Conservation (phyloP, 2,888 invertebrate genomes). For the Phorcus lineatus region DNA sequence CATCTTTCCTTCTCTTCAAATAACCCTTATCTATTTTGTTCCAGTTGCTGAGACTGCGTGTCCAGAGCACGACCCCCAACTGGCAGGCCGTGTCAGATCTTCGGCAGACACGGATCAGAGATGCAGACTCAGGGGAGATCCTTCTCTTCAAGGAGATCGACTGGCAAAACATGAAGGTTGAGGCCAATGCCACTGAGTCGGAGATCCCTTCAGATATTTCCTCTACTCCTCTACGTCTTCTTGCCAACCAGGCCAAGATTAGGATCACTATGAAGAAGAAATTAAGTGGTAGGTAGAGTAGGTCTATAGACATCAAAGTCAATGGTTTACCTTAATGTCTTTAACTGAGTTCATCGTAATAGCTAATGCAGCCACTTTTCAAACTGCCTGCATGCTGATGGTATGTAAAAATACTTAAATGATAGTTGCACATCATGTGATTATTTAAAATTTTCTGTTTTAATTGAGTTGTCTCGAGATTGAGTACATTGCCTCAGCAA, state of each 20-base stretch:
- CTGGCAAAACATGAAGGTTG: constrained; percentile 97
- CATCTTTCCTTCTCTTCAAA: too few relatives aligned
- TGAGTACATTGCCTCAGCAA: too few relatives aligned
- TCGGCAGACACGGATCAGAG: constrained; percentile 92
- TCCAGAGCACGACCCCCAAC: constrained; percentile 94
- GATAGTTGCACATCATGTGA: too few relatives aligned
- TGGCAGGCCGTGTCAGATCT: constrained; percentile 90
- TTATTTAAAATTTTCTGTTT: too few relatives aligned
- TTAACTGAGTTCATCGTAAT: too few relatives aligned
- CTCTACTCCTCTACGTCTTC: constrained; percentile 88
- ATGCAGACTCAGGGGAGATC: constrained; percentile 89
- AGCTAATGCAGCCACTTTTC: too few relatives aligned
- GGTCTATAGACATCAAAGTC: not conserved
- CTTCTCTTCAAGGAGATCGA: constrained; percentile 94
- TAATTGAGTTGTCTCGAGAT: too few relatives aligned
- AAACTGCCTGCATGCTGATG: too few relatives aligned
- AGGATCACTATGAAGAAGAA: constrained; percentile 96
- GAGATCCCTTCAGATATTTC: constrained; percentile 42
- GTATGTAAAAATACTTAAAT: too few relatives aligned
- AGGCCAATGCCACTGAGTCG: constrained; percentile 86
- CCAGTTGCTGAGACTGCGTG: constrained; percentile 88
- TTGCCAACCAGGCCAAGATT: constrained; percentile 95
- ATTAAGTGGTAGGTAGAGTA: constrained; percentile 82
- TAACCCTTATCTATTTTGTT: too few relatives aligned
- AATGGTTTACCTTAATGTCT: too few relatives aligned